A percentile compares a stretch with the other conserved stretches of the same genome.
Evolutionary conservation across 2,797 vertebrate species (phyloP).

Genomic region (Neosilurus hyrtlii): DNA sequence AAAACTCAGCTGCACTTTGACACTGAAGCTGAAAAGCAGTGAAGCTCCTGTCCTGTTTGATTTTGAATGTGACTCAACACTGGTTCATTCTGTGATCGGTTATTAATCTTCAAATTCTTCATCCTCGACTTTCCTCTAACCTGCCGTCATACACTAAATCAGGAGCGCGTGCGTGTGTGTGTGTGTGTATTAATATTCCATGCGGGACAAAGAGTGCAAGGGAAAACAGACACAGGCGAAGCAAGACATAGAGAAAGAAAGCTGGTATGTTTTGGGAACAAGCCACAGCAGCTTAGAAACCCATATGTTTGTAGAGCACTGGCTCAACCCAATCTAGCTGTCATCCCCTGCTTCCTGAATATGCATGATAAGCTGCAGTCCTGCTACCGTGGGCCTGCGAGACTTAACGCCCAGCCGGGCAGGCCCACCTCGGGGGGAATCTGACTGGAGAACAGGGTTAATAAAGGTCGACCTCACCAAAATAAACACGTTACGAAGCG

Average conservation of each 20-base stretch:
- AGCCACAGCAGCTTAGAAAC: conserved; percentile 46
- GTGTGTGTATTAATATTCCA: conserved; percentile 13
- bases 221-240: conserved; percentile 45
- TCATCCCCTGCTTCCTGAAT: conserved; percentile 79
- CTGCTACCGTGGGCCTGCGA: conserved; percentile 75
- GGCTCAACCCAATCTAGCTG: conserved; percentile 79
- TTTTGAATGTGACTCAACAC: conserved; percentile 58
- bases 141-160: conserved; percentile 25
- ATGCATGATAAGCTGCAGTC: conserved; percentile 76
- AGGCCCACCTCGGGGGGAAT: conserved; percentile 83
- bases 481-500: conserved; percentile 98
- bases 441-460: conserved; percentile 88
- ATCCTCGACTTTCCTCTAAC: conserved; percentile 33
- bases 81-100: conserved; percentile 47
- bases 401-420: conserved; percentile 79
- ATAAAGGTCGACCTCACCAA: conserved; percentile 95
- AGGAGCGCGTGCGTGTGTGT: conserved; percentile 1
- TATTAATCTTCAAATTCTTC: conserved; percentile 63
- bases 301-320: conserved; percentile 57
- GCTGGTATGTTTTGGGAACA: conserved; percentile 47
- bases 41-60: conserved; percentile 40
- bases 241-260: conserved; percentile 48
- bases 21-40: conserved; percentile 49
- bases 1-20: conserved; percentile 51
- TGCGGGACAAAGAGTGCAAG: conserved; percentile 19